Percentiles rank a stretch among this genome's conserved stretches.
phyloP scores from a whole-genome alignment of 2,888 invertebrate genomes.

The Limnephilus auricula region DNA sequence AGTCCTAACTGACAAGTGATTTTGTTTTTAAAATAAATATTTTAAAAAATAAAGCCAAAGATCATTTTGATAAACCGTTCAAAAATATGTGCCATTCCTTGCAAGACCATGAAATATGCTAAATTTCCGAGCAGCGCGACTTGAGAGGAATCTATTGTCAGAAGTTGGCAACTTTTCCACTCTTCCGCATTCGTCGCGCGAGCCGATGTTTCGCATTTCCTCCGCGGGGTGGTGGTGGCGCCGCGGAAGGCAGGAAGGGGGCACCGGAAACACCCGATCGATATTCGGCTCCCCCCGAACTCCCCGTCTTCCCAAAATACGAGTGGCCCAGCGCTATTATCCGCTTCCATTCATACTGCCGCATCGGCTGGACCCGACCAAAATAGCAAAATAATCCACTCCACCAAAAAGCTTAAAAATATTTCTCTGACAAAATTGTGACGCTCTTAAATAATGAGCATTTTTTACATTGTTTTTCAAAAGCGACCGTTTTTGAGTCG shows the following conservation, averaged over 20 bases:
- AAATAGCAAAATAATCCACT: neutral
- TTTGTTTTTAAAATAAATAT: too few species aligned
- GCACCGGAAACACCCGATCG: conserved; percentile 56
- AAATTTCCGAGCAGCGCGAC: neutral
- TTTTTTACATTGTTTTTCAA: neutral
- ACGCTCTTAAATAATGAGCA: neutral
- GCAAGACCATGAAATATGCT: neutral
- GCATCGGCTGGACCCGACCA: conserved; percentile 23
- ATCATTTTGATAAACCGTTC: neutral
- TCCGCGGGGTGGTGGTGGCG: conserved; percentile 4
- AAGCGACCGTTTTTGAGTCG: neutral
- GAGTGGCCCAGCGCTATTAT: conserved; percentile 54
- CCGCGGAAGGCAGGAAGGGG: conserved; percentile 32
- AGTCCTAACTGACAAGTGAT: too few species aligned
- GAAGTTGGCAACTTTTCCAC: conserved; percentile 10
- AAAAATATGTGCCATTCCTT: neutral
- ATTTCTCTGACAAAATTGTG: neutral
- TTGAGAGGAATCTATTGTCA: neutral
- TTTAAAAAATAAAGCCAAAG: too few species aligned
- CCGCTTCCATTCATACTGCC: conserved; percentile 47
- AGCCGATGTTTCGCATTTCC: conserved; percentile 13
- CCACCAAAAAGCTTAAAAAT: neutral
- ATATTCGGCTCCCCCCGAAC: conserved; percentile 48
- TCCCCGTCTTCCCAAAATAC: conserved; percentile 45
- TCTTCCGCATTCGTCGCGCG: conserved; percentile 13